Evolutionary conservation across 2,797 vertebrate species (phyloP), one percentile per base, ranked within the genome.

Genomic region (Ataeniobius toweri): DNA sequence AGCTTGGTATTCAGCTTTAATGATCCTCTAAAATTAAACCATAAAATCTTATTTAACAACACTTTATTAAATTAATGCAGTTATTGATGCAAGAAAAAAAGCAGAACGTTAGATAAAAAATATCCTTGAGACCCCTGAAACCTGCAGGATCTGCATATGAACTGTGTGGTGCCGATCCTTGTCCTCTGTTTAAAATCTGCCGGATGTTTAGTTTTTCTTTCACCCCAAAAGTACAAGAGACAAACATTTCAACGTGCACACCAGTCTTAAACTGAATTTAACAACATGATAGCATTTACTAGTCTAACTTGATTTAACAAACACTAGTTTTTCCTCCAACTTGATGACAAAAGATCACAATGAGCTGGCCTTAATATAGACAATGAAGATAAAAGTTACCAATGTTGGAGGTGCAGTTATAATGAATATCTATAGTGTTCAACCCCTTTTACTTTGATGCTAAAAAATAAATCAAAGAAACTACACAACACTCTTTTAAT

Each of bases 291-390:
- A 36, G 31, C 3, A 18, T 65, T 65, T 22, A 18, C 2, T 65
- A 72, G 26, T 36, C 59, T 59, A 74, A 44, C 48, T 55, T 75
- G 18, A 67, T 39, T 55, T 44, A 65, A 39, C 41, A 28, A 59
- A 24, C 31, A 36, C 36, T 36, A 36, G 36, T 36, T 36, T 36
- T 36, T 36, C 36, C 36, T 36, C 36, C 36, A 70, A 71, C 67
- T 20, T 63, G 13, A 61, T 53, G 14, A 75, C 12, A 18, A 53
- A 51, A 24, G n/a, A 69, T 80, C 26, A 58, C 1, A 67, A 36
- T 41, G 16, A 41, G 36, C n/a, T 75, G 51, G 22, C 10, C 6
- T 13, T 67, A 44, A 67, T 24, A 2, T n/a, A 56, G 55, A 56
- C 22, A 53, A 10, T 56, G 0, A 24, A 71, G 18, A 50, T 68